Evolutionary conservation across 1,140 invertebrate species (phyloP), one percentile per base, ranked within the genome.

Genomic region (Drosophila ficusphila): DNA sequence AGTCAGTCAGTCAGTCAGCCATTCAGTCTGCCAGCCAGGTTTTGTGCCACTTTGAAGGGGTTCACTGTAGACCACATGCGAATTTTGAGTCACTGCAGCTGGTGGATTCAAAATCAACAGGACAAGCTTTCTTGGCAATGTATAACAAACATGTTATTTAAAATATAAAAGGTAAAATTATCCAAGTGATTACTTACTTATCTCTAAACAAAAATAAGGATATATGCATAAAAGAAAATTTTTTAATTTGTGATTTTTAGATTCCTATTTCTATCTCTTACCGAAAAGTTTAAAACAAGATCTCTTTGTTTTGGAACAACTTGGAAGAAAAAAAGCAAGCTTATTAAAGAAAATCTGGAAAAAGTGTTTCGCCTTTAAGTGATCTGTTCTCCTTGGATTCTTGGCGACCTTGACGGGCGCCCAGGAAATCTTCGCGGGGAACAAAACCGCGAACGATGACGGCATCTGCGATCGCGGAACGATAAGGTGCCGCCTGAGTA

Each of bases 401-500:
- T n/a, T 23, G 16, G 21, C 41, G 58, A 67, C 62, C 62, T 67
- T 67, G 62, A 41, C 16, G 21, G 38, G 6, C 8, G 44, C 9
- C 1, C 11, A 21, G 18, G 31, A 14, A n/a, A 34, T 14, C 4
- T 12, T 7, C 5, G 58, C 31, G 49, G 57, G 58, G 62, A 67
- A 67, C 18, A 31, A 33, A 34, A 25, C 34, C 34, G n/a, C 60
- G 14, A 18, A 65, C 16, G 62, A 67, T 52, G 60, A 69, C 36
- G 64, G 52, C 42, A 57, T 48, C 42, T 46, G 39, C 54, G 60
- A 81, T 81, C 71, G 57, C 29, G 9, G 23, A 33, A 48, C 48
- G 77, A 81, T 76, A 81, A 81, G 77, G 53, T 23, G 38, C 36
- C 38, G 49, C 36, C 39, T 60, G 65, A 42, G 42, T 21, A 51